phyloP scores from a whole-genome alignment of 2,888 invertebrate genomes.

The Ctenicera cuprea region DNA sequence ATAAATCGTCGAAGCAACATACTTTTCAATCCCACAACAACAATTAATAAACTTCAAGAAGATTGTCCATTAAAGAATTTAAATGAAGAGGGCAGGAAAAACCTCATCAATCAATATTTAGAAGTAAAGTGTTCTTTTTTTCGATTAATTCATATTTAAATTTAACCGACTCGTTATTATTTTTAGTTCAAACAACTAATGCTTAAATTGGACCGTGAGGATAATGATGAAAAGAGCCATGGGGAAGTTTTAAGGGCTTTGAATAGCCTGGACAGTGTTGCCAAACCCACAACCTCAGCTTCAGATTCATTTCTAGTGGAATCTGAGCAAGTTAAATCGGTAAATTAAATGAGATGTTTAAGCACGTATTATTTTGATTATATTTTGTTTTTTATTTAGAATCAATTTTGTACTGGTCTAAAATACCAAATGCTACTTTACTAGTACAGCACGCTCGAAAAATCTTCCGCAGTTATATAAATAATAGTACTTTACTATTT shows the following conservation, averaged over 20 bases:
- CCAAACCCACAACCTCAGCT: neutral
- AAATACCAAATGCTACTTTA: no score
- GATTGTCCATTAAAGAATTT: conserved; percentile 76
- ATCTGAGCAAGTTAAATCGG: no score
- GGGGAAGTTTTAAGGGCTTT: no score
- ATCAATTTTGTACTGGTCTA: no score
- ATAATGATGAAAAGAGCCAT: neutral
- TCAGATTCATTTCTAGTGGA: neutral
- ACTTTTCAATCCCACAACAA: conserved; percentile 91
- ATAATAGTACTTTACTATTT: no score
- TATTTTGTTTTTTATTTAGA: no score
- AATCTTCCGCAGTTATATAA: no score
- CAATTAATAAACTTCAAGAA: conserved; percentile 85
- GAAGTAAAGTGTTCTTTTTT: conserved; percentile 77
- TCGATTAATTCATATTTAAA: neutral
- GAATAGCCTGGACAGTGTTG: neutral
- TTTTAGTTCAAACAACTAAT: conserved; percentile 87
- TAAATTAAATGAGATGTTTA: no score
- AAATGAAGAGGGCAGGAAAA: conserved; percentile 82
- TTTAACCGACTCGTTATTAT: neutral
- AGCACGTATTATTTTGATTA: no score
- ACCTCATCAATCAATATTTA: conserved; percentile 91
- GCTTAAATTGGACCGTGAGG: conserved; percentile 70
- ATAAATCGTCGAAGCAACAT: conserved; percentile 86
- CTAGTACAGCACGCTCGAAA: no score